Percentiles rank a stretch among this genome's conserved stretches.
phyloP scores from a whole-genome alignment of 2,113 vertebrate genomes.

The Ammospiza nelsoni region DNA sequence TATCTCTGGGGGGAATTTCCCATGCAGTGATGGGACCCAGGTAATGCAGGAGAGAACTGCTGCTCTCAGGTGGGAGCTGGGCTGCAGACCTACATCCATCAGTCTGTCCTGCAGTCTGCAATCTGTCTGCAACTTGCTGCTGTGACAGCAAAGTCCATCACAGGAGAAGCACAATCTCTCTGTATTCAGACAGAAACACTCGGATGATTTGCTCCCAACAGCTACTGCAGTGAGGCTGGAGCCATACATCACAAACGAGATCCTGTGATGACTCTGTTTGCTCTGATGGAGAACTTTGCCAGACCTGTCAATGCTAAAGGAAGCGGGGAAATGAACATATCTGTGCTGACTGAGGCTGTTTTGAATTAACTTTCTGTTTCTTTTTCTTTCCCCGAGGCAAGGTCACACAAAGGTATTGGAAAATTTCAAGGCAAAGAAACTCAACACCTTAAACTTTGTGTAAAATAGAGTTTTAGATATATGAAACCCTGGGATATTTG shows the following conservation, averaged over 20 bases:
- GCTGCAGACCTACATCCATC: neutral
- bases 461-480: constrained; percentile 45
- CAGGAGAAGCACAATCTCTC: neutral
- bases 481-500: constrained; percentile 45
- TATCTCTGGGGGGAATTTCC: neutral
- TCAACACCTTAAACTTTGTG: constrained; percentile 34
- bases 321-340: constrained; percentile 21
- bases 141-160: neutral
- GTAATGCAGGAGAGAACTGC: neutral
- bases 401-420: constrained; percentile 13
- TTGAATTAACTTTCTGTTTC: constrained; percentile 42
- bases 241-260: neutral
- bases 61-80: neutral
- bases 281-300: constrained; percentile 10
- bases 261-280: neutral
- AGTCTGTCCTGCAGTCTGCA: neutral
- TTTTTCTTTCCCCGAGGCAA: constrained; percentile 49
- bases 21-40: neutral
- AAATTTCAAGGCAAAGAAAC: constrained; percentile 58
- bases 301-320: neutral
- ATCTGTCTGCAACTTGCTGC: neutral
- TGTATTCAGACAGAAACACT: neutral
- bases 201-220: neutral
- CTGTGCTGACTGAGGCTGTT: constrained; percentile 23
- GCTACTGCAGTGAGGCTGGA: neutral